Evolutionary conservation across 1,140 invertebrate species (phyloP).

Genomic region (Latrodectus geometricus): DNA sequence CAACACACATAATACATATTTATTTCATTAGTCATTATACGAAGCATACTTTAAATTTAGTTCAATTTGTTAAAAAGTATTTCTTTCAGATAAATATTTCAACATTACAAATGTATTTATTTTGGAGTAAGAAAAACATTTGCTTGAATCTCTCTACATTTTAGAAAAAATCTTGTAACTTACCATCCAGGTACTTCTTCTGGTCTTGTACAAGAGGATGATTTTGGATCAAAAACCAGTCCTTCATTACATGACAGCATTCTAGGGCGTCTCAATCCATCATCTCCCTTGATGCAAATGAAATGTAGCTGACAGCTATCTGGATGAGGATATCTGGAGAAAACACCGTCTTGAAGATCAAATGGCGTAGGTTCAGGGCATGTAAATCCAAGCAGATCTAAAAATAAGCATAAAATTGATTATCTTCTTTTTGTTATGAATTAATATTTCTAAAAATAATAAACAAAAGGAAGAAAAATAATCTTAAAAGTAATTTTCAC

Average conservation of each 20-base stretch:
- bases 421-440: too few relatives aligned
- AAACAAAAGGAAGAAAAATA: too few relatives aligned
- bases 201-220: conserved; percentile 84
- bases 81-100: too few relatives aligned
- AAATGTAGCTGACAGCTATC: conserved; percentile 88
- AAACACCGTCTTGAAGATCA: conserved; percentile 66
- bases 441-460: too few relatives aligned
- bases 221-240: conserved; percentile 86
- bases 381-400: conserved; percentile 74
- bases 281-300: conserved; percentile 75
- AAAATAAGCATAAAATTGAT: conserved; percentile 5
- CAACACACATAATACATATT: too few relatives aligned
- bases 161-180: background rate
- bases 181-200: conserved; percentile 79
- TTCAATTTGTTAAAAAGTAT: too few relatives aligned
- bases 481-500: too few relatives aligned
- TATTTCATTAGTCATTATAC: too few relatives aligned
- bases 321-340: conserved; percentile 84
- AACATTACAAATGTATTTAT: too few relatives aligned
- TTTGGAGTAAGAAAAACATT: too few relatives aligned
- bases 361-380: conserved; percentile 80
- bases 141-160: too few relatives aligned
- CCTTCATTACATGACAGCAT: conserved; percentile 86
- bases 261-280: conserved; percentile 74
- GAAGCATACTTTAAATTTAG: too few relatives aligned